Evolutionary conservation across 2,888 invertebrate species (phyloP), one percentile per base, ranked within the genome.

Genomic region (Synanthedon andrenaeformis): DNA sequence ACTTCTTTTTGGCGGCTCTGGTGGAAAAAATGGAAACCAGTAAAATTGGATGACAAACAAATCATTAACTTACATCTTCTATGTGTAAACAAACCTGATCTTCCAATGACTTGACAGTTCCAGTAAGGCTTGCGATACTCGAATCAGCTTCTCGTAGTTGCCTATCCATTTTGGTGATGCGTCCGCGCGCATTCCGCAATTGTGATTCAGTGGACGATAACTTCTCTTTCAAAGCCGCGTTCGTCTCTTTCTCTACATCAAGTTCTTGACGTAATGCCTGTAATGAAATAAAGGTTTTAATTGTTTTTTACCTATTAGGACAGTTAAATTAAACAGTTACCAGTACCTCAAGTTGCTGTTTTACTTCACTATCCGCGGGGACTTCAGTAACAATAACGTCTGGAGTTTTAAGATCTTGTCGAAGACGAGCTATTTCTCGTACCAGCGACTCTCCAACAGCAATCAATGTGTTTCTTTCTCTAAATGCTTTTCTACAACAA

Each of bases 1-100:
- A 77, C 72, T 70, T 87, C 87, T 59, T 66, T 75, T 70, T 83
- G 86, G 42, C 85, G 84, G 61, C 79, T 84, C 87, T 87, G 56
- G 41, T 56, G 62, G 49, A 42, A 23, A 19, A 52, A 53, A 35
- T 35, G 6, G 35, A 10, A 35, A 35, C 35, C 10, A 35, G 35
- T 35, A 35, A 35, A 35, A 35, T 35, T 35, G 35, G 35, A 35
- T 35, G 10, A 35, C 17, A 35, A 35, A 35, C 8, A 35, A 51
- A 35, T 42, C 14, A 50, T n/a, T 12, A 12, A 51, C 10, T 4
- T 17, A n/a, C 10, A 35, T 35, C 35, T 6, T 35, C 35, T 35
- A 35, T 49, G 19, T 49, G n/a, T 42, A 52, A 6, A 42, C 42
- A 52, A 67, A 84, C 87, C 79, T 87, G 84, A 56, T 87, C 86